Conservation (phyloP, 2,888 invertebrate genomes). For the Rotaria socialis region DNA sequence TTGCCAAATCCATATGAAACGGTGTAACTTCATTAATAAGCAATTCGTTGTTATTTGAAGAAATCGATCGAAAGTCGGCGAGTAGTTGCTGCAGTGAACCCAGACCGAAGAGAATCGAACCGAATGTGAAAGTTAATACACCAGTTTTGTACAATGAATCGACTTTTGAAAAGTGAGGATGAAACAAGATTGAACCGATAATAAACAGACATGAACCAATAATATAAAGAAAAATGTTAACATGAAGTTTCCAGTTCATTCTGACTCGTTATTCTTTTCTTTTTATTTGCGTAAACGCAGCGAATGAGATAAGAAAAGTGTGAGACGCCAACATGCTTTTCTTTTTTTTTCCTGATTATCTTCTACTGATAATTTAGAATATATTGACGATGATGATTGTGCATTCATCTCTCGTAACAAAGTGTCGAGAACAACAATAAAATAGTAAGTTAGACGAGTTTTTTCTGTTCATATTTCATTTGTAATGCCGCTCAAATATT, state of each 20-base stretch:
- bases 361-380: too few species aligned
- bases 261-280: not conserved
- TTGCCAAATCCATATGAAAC: not conserved
- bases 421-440: too few species aligned
- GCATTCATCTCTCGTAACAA: too few species aligned
- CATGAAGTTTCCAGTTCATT: not conserved
- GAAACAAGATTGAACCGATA: slow-evolving; percentile 8
- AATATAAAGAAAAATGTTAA: not conserved
- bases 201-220: not conserved
- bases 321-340: too few species aligned
- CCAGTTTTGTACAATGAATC: not conserved
- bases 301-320: too few species aligned
- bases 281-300: too few species aligned
- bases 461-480: too few species aligned
- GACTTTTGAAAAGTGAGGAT: not conserved
- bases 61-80: not conserved
- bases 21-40: not conserved
- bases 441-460: too few species aligned
- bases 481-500: too few species aligned
- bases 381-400: too few species aligned
- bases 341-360: too few species aligned
- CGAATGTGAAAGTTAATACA: not conserved
- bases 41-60: not conserved
- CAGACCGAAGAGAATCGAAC: not conserved
- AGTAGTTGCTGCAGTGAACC: not conserved